Base-by-base conservation (phyloP, 2,797 vertebrate genomes). In the Oreortyx pictus region DNA sequence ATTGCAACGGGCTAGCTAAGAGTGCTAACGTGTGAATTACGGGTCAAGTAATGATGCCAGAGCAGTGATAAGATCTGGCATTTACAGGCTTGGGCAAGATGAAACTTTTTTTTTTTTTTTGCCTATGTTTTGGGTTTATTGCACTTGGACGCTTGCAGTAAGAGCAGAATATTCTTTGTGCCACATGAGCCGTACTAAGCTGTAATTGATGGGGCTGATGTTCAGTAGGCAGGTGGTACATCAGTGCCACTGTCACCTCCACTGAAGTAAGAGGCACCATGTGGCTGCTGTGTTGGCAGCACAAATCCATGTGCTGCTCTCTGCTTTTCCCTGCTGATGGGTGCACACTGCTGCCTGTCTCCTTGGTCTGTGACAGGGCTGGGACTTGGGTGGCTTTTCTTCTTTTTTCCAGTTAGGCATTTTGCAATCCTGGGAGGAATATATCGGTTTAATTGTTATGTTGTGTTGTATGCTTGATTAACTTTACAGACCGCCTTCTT, bases 151-250 rank as follows among this genome's bases (percentile, higher is more conserved):
- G 16, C 80, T 54, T 78, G 37, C 75, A 68, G 16, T 81, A 74
- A 83, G 68, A 83, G 56, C 72, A n/a, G 44, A 18, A 6, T 8
- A 49, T 64, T 68, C 29, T 68, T 78, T 62, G 25, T 79, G 17
- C 60, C 1, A 0, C 50, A 25, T 82, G 74, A 77, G 29, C 35
- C 0, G 0, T 76, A 25, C 8, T 3, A 54, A 78, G 46, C 20
- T 11, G 16, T 86, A 62, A 65, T 85, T 87, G 56, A n/a, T 33
- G 70, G 86, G 90, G 20, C 20, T 47, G n/a, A 35, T 76, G 27
- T 60, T 52, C 3, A 0, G 31, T 77, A 59, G 81, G 31, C 49
- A 77, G 70, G 47, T 47, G 47, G 60, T 76, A 33, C n/a, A 13
- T 62, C 25, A 6, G 25, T 62, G 15, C 60, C 25, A 27, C 25